These are phyloP conservation scores for Toxostoma redivivum DNA, from an alignment of 2,113 vertebrate genomes.

Conservation along the genomic window DNA sequence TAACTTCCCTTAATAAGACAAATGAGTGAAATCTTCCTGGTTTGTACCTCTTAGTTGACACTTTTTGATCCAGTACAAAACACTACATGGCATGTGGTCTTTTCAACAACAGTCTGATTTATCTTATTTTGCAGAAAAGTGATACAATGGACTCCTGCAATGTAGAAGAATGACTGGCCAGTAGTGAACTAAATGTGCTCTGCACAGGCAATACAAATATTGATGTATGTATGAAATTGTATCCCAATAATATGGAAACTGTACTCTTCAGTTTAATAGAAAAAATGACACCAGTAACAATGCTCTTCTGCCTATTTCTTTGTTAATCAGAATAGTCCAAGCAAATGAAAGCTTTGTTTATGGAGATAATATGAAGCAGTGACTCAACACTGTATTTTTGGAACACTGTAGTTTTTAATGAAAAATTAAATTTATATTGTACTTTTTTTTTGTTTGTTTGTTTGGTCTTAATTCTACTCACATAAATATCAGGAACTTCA, in stretches of 20 bases:
- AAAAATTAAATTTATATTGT: background rate
- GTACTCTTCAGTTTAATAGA: background rate
- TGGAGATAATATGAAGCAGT: background rate
- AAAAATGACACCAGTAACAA: background rate
- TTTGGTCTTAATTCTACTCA: background rate
- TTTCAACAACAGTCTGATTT: background rate
- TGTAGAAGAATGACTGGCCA: background rate
- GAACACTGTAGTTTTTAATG: background rate
- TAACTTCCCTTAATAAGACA: conserved; percentile 24
- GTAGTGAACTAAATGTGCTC: background rate
- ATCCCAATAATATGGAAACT: background rate
- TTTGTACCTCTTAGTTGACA: conserved; percentile 12
- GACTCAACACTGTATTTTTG: background rate
- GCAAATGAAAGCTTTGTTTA: background rate
- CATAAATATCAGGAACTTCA: background rate
- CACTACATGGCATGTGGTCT: background rate
- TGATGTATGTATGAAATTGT: background rate
- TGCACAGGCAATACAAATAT: background rate
- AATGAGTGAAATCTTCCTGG: conserved; percentile 15
- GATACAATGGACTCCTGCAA: background rate
- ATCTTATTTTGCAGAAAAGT: background rate
- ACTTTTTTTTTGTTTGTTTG: background rate
- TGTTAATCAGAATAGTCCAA: background rate
- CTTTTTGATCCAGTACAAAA: conserved; percentile 6
- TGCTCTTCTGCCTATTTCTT: background rate